Evolutionary conservation across 2,888 invertebrate genomes (phyloP), one percentile per base, ranked within the genome.

Genomic region (Mythimna impura): DNA sequence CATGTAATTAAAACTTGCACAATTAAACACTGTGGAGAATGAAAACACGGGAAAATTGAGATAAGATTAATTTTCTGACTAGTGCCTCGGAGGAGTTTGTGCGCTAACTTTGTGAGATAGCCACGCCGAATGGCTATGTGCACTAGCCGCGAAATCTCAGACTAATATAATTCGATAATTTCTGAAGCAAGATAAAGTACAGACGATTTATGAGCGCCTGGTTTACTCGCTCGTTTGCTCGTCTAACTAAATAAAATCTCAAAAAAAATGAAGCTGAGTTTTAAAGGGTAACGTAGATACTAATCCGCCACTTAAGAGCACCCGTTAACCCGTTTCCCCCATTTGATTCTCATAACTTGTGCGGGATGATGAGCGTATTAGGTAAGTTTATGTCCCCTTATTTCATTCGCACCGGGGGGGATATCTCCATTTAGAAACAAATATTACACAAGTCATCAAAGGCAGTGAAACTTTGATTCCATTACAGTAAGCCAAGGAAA

Each of bases 1-100:
- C 93, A 93, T 94, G 92, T 92, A 93, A 95, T 95, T 94, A 94
- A 94, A 94, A 94, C 93, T 94, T 94, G 92, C 91, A 93, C 93
- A 93, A 93, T 93, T 93, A 94, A 93, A 93, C 91, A 91, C 90
- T 90, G 90, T 89, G 86, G 89, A 89, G 91, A 90, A 92, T 92
- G 92, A 93, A 94, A 94, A 93, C 92, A 92, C 90, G 87, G 89
- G 91, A 93, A 93, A 94, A 94, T 93, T 93, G 91, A 93, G 93
- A 94, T 93, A 94, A 94, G 93, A 94, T 94, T 94, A 94, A 94
- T 94, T 93, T 93, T 93, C 93, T 88, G 91, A 91, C 91, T 93
- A 92, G 93, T 93, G 92, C 86, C 89, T 86, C 86, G 81, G 84
- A 85, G 85, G 86, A 93, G 91, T 92, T 93, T 89, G 90, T 86